Evolutionary conservation across 2,797 vertebrate species (phyloP).

Genomic region (Helostoma temminkii): DNA sequence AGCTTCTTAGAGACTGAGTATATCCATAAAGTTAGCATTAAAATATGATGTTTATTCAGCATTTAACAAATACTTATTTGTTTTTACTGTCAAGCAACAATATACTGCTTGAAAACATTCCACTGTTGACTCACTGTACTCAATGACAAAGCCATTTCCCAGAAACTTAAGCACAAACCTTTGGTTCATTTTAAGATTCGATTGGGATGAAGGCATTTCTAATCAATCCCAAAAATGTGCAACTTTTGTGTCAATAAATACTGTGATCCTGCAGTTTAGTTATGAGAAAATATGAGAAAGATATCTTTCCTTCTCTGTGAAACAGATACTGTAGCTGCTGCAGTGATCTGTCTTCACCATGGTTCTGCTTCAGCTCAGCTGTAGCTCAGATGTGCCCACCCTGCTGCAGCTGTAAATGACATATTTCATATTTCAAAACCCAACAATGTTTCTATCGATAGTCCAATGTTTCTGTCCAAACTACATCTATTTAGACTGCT

Average conservation of each 20-base stretch:
- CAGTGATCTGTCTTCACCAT: constrained; percentile 20
- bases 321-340: constrained; percentile 12
- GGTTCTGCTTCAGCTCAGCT: constrained; percentile 41
- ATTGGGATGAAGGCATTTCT: constrained; percentile 10
- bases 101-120: no score
- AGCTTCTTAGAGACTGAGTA: no score
- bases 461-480: constrained; percentile 29
- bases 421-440: constrained; percentile 56
- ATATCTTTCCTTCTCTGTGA: constrained; percentile 7
- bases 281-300: no score
- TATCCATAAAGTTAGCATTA: no score
- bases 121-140: no score
- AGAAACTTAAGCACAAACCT: no score
- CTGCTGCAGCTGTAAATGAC: constrained; percentile 1
- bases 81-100: no score
- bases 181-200: constrained; percentile 9
- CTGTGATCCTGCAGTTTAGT: neutral
- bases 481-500: constrained; percentile 2
- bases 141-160: neutral
- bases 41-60: no score
- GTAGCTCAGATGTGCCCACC: constrained; percentile 10
- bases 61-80: no score
- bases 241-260: constrained; percentile 22
- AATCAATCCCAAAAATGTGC: neutral
- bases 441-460: constrained; percentile 17